Base-by-base conservation (phyloP, 2,113 vertebrate genomes). In the Ranitomeya imitator region DNA sequence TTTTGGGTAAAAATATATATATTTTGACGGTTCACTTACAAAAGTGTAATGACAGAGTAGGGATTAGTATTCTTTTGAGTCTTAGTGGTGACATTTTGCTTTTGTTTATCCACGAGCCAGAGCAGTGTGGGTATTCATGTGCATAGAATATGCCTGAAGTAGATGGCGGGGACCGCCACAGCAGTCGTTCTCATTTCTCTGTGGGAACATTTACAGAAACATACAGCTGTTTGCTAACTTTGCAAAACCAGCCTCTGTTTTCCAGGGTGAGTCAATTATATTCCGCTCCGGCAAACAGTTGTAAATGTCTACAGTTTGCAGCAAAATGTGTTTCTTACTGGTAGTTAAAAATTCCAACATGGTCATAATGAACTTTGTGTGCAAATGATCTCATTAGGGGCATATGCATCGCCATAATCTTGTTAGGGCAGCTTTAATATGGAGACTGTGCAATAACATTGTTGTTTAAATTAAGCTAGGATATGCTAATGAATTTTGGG, bases 191-290 rank as follows among this genome's bases (percentile, higher is more conserved):
- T 61, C 61, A 86, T 86, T 86, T 86, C 85, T 86, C 85, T 78
- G 57, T 78, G 73, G 85, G 73, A 77, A 63, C 57, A 78, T 78
- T 86, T 86, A 86, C 31, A 79, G 45, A 78, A 86, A 86, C 74
- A 86, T 78, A 78, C 73, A 63, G 74, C 85, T 86, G 73, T 86
- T 86, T 86, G 85, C 85, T 77, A 77, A 77, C 73, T 86, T 86
- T 51, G 73, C 73, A 78, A 63, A 86, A 78, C 59, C 85, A 86
- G 57, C 31, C 84, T 86, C 59, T 19, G 69, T 52, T 77, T 79
- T 86, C 37, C 85, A 79, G 73, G 45, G 69, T 85, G 69, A 85
- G 84, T 61, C 85, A 86, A 86, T 76, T 63, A 86, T 77, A 63
- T 78, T 79, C 37, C 85, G 26, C 65, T 63, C 59, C 73, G 65